Conservation (phyloP, 2,113 vertebrate genomes). For the Telmatochromis brichardi region DNA sequence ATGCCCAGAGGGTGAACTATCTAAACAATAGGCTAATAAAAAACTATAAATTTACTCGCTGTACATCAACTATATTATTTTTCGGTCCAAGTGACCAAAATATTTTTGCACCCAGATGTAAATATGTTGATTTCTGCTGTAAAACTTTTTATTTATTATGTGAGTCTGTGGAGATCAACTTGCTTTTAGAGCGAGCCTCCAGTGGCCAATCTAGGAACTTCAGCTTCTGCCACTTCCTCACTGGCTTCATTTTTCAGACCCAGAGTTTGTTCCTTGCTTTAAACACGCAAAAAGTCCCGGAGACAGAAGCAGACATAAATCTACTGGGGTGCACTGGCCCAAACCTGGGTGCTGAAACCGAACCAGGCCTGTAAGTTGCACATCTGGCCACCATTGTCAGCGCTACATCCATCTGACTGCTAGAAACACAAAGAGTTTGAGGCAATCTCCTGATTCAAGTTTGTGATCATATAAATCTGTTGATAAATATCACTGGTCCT, state of each 20-base stretch:
- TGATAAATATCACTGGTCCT: background rate
- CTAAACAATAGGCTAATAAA: background rate
- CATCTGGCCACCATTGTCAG: background rate
- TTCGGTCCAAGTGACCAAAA: background rate
- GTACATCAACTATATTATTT: background rate
- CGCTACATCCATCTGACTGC: background rate
- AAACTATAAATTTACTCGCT: background rate
- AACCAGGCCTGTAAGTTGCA: background rate
- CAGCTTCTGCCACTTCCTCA: background rate
- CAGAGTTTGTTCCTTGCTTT: background rate
- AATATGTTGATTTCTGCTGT: background rate
- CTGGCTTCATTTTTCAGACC: background rate
- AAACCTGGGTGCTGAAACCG: background rate
- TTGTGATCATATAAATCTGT: background rate
- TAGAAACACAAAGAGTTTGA: background rate
- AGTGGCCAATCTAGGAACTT: background rate
- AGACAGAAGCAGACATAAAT: background rate
- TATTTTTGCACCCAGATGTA: background rate
- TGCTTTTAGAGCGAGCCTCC: background rate
- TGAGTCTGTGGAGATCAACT: background rate
- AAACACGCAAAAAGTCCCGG: rapidly evolving
- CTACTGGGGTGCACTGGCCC: background rate
- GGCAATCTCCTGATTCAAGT: rapidly evolving
- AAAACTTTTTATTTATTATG: background rate
- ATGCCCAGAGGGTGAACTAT: rapidly evolving